Conservation (phyloP, 2,113 vertebrate species). For the Vombatus ursinus region DNA sequence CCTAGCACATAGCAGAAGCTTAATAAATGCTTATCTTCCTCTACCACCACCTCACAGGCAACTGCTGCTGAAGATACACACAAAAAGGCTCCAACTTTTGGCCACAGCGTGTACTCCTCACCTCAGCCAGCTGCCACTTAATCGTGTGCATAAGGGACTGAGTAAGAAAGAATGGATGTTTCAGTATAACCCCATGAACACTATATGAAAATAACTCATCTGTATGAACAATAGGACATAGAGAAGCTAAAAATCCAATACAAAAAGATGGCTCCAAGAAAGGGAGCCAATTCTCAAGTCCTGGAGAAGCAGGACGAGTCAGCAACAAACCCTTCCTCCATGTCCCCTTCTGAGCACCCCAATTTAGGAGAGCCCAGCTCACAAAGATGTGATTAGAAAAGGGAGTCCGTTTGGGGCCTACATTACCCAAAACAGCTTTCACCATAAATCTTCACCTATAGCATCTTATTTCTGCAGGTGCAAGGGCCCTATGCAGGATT, state of each 20-base stretch:
- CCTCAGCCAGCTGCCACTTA: not conserved
- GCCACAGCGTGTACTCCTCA: not conserved
- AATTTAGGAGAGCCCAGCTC: not conserved
- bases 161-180: not conserved
- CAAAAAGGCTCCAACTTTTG: not conserved
- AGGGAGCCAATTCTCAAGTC: not conserved
- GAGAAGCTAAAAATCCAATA: not conserved
- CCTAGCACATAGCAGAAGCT: not conserved
- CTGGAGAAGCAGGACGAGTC: not conserved
- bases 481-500: not conserved
- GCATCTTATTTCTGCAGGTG: not conserved
- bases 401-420: not conserved
- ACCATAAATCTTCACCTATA: not conserved
- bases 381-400: not conserved
- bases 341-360: not conserved
- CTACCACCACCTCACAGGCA: not conserved
- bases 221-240: not conserved
- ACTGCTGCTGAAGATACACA: not conserved
- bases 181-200: not conserved
- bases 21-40: not conserved
- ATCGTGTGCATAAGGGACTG: not conserved
- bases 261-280: not conserved
- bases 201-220: not conserved
- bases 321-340: not conserved
- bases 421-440: not conserved